Percentiles rank a stretch among this genome's conserved stretches.
These are phyloP conservation scores for Conus ventricosus DNA, from an alignment of 1,140 invertebrate species.

Conservation along the genomic window DNA sequence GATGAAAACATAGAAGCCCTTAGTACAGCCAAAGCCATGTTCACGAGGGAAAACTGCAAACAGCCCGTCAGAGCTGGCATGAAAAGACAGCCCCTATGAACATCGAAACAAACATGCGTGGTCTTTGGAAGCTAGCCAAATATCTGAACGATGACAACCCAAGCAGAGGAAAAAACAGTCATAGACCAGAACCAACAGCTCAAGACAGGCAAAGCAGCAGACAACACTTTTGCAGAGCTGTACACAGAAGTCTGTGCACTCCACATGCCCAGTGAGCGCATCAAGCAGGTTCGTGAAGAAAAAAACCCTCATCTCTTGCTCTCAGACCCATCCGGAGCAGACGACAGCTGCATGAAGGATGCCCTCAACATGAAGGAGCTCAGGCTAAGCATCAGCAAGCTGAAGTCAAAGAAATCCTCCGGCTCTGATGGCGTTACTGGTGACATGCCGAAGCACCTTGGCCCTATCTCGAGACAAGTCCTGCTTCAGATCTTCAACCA, in stretches of 20 bases:
- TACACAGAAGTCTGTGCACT: background rate
- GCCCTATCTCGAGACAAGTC: background rate
- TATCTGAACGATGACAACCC: constrained; percentile 4
- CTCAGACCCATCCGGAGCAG: background rate
- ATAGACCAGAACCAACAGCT: constrained; percentile 5
- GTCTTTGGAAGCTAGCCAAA: too few relatives aligned
- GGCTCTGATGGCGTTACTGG: constrained; percentile 41
- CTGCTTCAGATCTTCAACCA: constrained; percentile 45
- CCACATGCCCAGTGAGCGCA: background rate
- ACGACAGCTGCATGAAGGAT: constrained; percentile 6
- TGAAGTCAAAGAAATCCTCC: constrained; percentile 32
- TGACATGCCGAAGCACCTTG: constrained; percentile 39
- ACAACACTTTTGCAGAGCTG: background rate
- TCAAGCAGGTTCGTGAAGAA: background rate
- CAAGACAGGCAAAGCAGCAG: constrained; percentile 26
- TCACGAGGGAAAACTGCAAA: background rate
- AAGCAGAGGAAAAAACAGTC: constrained; percentile 13
- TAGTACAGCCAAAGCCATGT: background rate
- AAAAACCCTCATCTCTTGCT: background rate
- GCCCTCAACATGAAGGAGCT: background rate
- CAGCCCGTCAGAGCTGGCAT: background rate
- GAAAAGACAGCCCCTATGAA: background rate
- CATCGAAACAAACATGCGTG: background rate
- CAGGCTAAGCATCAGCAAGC: background rate
- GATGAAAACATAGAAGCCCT: background rate